Conservation (phyloP, 1,140 invertebrate species). For the Drosophila truncata region DNA sequence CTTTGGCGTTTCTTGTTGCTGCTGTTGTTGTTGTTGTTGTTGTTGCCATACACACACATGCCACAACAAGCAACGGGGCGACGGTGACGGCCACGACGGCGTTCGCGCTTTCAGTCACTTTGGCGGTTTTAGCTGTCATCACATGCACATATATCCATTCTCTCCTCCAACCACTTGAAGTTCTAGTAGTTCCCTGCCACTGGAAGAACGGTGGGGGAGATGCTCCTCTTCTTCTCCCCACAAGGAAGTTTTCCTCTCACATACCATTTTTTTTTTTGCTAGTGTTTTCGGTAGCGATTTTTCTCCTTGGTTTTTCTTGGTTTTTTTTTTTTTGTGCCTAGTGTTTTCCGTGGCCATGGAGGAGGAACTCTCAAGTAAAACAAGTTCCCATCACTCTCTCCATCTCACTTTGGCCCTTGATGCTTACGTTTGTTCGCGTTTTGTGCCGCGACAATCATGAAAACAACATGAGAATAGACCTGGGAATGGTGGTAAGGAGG, state of each 20-base stretch:
- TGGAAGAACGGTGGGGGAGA: not conserved
- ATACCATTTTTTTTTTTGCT: slow-evolving; percentile 6
- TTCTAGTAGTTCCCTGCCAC: slow-evolving; percentile 19
- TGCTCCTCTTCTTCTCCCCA: not conserved
- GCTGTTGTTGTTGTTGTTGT: slow-evolving; percentile 2
- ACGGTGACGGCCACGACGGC: slow-evolving; percentile 10
- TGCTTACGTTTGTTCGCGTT: slow-evolving; percentile 20
- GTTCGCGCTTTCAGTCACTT: slow-evolving; percentile 75
- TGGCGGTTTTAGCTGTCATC: slow-evolving; percentile 75
- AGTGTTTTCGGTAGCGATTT: slow-evolving; percentile 27
- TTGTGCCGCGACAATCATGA: slow-evolving; percentile 37
- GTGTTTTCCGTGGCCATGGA: slow-evolving; percentile 22
- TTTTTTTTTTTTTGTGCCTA: slow-evolving; percentile 22
- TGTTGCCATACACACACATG: slow-evolving; percentile 36
- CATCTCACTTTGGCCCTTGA: slow-evolving; percentile 11
- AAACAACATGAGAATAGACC: slow-evolving; percentile 12
- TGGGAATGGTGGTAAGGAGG: not conserved
- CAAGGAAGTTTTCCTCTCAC: slow-evolving; percentile 10
- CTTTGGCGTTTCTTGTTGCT: slow-evolving; percentile 47
- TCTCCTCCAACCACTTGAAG: slow-evolving; percentile 6
- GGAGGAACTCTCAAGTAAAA: slow-evolving; percentile 39
- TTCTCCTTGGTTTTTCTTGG: slow-evolving; percentile 4
- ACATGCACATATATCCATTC: slow-evolving; percentile 29
- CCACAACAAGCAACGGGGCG: slow-evolving; percentile 29
- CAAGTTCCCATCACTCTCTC: slow-evolving; percentile 28